Evolutionary conservation across 2,113 vertebrate species (phyloP), one percentile per base, ranked within the genome.

Genomic region (Oostethus manadensis): DNA sequence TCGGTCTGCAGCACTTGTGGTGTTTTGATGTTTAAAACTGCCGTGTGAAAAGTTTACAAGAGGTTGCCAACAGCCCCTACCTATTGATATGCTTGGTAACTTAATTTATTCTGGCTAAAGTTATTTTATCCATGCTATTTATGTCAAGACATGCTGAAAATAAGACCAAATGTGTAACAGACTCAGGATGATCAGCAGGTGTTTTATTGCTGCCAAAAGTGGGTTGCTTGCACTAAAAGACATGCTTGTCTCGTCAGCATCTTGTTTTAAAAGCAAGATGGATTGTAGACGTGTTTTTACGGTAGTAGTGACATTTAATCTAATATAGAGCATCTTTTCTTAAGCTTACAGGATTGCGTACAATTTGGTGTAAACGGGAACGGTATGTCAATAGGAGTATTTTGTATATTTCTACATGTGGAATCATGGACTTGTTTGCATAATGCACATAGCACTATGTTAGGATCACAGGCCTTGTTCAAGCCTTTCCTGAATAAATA

Each of bases 131-230:
- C 74, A 63, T 73, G 54, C 14, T 53, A 58, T 65, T 65, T 21
- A n/a, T n/a, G 69, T 69, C 47, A 23, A 22, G 57, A 71, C 58
- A 45, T 67, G 66, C 8, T 48, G 61, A 62, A 53, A 47, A 53
- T 56, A 64, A 70, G 62, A 81, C 73, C 80, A 78, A 81, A 68
- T 78, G 66, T 83, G 29, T 56, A 42, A 58, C 26, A 29, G 71
- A 82, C 87, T 88, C 87, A 88, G 87, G 87, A 87, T 86, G 68
- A 68, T 29, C 46, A 64, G 48, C 35, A 74, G 43, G 71, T 63
- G 57, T 77, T 73, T 68, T 77, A 66, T 74, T 77, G 14, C 21
- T 59, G 70, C 72, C 44, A 51, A 67, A 49, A 40, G 18, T 50
- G 14, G 51, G 35, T 50, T 61, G 42, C 46, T 76, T 73, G 57